These are phyloP conservation scores for Neosilurus hyrtlii DNA, from an alignment of 2,797 vertebrate genomes.

Conservation along the genomic window DNA sequence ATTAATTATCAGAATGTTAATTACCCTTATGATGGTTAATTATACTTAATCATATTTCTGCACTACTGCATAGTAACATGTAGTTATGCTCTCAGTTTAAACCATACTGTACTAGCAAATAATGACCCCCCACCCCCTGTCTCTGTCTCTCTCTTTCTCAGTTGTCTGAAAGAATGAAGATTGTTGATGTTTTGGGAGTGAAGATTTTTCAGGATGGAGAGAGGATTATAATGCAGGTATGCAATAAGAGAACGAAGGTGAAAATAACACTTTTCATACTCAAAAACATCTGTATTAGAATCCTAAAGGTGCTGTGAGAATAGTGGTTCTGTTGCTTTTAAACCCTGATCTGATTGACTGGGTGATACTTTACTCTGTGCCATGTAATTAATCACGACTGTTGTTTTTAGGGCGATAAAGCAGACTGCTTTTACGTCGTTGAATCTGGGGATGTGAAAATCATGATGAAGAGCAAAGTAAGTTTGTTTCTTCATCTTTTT, in stretches of 20 bases:
- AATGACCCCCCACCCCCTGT: too few relatives aligned
- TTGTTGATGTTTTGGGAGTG: conserved; percentile 92
- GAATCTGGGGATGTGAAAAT: conserved; percentile 96
- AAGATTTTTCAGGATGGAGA: conserved; percentile 88
- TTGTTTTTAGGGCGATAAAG: conserved; percentile 84
- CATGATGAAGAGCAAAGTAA: conserved; percentile 98
- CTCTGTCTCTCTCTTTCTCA: conserved; percentile 51
- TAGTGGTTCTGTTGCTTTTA: background rate
- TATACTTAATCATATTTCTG: conserved; percentile 1
- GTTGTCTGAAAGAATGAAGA: conserved; percentile 93
- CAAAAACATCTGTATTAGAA: background rate
- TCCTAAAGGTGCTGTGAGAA: too few relatives aligned
- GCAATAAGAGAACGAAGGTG: background rate
- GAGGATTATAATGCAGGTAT: conserved; percentile 85
- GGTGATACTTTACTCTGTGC: conserved; percentile 29
- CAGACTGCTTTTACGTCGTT: conserved; percentile 94
- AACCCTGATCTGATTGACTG: background rate
- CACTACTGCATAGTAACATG: background rate
- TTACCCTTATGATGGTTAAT: background rate
- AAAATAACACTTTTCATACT: background rate
- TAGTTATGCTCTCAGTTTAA: background rate
- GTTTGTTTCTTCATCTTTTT: conserved; percentile 38
- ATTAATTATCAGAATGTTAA: background rate
- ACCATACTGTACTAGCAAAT: background rate
- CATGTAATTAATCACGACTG: background rate